Evolutionary conservation across 2,113 vertebrate genomes (phyloP), one percentile per base, ranked within the genome.

Genomic region (Gallinago jamesoni): DNA sequence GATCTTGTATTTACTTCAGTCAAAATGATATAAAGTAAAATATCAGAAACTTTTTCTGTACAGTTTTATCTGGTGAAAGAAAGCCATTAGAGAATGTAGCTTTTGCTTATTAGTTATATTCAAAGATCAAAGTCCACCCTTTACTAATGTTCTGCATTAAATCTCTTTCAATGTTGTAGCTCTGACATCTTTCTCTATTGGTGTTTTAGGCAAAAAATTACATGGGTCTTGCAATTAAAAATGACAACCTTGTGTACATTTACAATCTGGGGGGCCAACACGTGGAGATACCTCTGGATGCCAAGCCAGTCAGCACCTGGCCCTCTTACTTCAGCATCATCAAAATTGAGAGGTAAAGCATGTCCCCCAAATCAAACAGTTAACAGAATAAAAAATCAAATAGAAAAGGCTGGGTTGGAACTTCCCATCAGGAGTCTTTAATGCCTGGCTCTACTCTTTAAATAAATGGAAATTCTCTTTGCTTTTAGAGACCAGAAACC

Each of bases 261-360:
- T 99, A 99, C 96, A 99, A 99, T 92, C 98, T 99, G 77, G 99
- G 99, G 5, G 96, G 69, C 3, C 98, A 99, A 84, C 99, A 99
- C 0, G 98, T 99, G n/a, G 99, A 99, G 95, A 99, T 99, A 96
- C 98, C 99, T 4, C 97, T 99, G 89, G 98, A 99, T 64, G 99
- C 99, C 74, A 99, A 99, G 87, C 99, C 99, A 20, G 97, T 99
- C 94, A 99, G 99, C 93, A 98, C 99, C 47, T 99, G 99, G 99
- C 99, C 99, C 22, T 98, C 98, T 16, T 98, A 99, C 94, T 99
- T 99, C 97, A 99, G 99, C 97, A 98, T 99, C 78, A 97, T 99
- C 96, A 99, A 99, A 98, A 98, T 99, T 66, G 99, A 99, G 96
- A 99, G 99, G 99, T 99, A 98, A 97, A 76, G 39, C 25, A 52